Base-by-base conservation (phyloP, 1,140 invertebrate species). In the Pristionchus pacificus region DNA sequence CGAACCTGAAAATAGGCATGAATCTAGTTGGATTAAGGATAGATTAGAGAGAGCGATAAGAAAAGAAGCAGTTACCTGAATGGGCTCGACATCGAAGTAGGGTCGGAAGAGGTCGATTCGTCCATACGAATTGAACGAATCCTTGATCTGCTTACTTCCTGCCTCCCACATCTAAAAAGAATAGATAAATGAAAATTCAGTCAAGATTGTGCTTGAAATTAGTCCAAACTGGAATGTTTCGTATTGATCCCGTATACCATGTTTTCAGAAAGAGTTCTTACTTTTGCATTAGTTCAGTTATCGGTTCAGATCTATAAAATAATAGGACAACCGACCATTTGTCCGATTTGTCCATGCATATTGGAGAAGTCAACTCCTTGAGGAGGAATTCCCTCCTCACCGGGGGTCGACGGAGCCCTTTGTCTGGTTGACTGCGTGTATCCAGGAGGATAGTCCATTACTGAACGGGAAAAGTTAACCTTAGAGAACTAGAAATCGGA, bases 281-380 rank as follows among this genome's bases (percentile, higher is more conserved):
- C n/a, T n/a, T n/a, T n/a, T n/a, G n/a, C n/a, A n/a, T n/a, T n/a
- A n/a, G n/a, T n/a, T n/a, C n/a, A n/a, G n/a, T n/a, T 68, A 60
- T 30, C 15, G 19, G 60, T 1, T 1, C 19, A 62, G 10, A 0
- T 24, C 19, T 32, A 15, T 15, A 29, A 29, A 13, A 0, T 30
- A 13, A 27, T 49, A 2, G 2, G 10, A 13, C n/a, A 1, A 65
- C 61, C 33, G 3, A 72, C 70, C 70, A 72, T 72, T 49, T 72
- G 64, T 31, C 70, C 70, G n/a, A 72, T 19, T 28, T 72, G 70
- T 19, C 63, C 63, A n/a, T 72, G 70, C 70, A 72, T 72, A 66
- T 66, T 38, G 33, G 30, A 38, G 13, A 49, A 49, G 38, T 49
- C 38, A 49, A 19, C 19, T 6, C 38, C 38, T 49, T 49, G 38